A percentile compares a stretch with the other conserved stretches of the same genome.
These are phyloP conservation scores for Scopus umbretta DNA, from an alignment of 2,113 vertebrate genomes.

Conservation along the genomic window DNA sequence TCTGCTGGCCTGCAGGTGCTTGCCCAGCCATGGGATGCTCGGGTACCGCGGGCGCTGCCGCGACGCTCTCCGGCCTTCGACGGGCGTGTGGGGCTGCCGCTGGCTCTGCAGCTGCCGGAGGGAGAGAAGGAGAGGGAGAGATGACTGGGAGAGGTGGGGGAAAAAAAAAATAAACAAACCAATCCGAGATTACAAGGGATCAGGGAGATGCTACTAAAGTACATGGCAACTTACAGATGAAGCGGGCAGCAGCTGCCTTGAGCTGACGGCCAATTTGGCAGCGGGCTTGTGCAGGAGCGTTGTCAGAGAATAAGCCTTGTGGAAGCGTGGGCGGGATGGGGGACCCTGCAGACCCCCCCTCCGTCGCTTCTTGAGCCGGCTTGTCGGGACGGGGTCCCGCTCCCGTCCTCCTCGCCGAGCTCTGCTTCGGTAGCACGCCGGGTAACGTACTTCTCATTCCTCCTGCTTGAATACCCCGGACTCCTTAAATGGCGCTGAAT, in stretches of 20 bases:
- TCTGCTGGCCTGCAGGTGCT: fast-evolving
- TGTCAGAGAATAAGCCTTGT: background rate
- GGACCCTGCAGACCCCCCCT: background rate
- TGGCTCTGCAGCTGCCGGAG: background rate
- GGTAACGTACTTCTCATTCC: background rate
- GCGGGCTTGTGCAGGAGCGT: background rate
- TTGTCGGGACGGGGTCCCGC: fast-evolving
- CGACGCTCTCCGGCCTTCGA: background rate
- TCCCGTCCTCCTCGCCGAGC: background rate
- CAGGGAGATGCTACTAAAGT: background rate
- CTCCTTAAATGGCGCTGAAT: constrained; percentile 71
- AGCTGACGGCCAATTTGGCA: background rate
- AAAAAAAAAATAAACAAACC: too few relatives aligned
- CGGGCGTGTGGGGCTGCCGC: background rate
- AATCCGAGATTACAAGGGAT: background rate
- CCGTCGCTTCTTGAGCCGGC: fast-evolving
- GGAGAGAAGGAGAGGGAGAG: background rate
- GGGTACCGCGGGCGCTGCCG: fast-evolving
- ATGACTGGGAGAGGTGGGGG: background rate
- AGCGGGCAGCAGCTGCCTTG: background rate
- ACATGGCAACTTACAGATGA: background rate
- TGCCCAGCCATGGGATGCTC: background rate
- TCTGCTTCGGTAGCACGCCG: fast-evolving
- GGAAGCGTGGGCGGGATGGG: background rate
- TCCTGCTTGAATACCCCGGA: constrained; percentile 50